Evolutionary conservation across 2,888 invertebrate genomes (phyloP).

Genomic region (Trypoxylon attenuatum): DNA sequence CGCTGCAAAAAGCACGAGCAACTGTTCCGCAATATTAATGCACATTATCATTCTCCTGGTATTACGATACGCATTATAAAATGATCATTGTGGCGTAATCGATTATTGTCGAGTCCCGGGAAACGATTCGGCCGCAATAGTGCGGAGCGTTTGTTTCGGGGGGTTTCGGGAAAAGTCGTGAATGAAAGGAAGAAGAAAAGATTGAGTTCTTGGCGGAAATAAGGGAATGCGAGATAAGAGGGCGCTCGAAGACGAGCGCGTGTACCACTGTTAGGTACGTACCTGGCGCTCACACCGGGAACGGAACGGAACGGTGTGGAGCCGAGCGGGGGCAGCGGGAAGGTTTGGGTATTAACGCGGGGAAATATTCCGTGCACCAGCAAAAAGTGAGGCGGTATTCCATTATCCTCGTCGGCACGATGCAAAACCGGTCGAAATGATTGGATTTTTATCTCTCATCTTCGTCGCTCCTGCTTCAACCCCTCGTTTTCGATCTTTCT

Average conservation of each 20-base stretch:
- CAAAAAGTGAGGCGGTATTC: constrained; percentile 70
- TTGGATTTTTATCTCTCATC: constrained; percentile 69
- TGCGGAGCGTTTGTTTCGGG: too few species aligned
- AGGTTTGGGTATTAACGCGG: constrained; percentile 63
- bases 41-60: too few species aligned
- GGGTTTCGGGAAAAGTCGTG: too few species aligned
- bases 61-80: too few species aligned
- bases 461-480: constrained; percentile 15
- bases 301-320: too few species aligned
- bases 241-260: constrained; percentile 1
- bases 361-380: constrained; percentile 66
- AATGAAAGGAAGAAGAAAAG: background rate
- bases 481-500: constrained; percentile 24
- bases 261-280: constrained; percentile 34
- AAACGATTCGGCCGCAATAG: too few species aligned
- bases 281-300: constrained; percentile 41
- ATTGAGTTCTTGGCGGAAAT: background rate
- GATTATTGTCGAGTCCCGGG: too few species aligned
- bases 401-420: constrained; percentile 66
- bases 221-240: background rate
- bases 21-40: too few species aligned
- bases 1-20: too few species aligned
- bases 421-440: constrained; percentile 72
- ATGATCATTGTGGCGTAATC: too few species aligned
- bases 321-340: constrained; percentile 34